A percentile compares a stretch with the other conserved stretches of the same genome.
These are phyloP conservation scores for Pheosia tremula DNA, from an alignment of 2,888 invertebrate genomes.

Conservation along the genomic window DNA sequence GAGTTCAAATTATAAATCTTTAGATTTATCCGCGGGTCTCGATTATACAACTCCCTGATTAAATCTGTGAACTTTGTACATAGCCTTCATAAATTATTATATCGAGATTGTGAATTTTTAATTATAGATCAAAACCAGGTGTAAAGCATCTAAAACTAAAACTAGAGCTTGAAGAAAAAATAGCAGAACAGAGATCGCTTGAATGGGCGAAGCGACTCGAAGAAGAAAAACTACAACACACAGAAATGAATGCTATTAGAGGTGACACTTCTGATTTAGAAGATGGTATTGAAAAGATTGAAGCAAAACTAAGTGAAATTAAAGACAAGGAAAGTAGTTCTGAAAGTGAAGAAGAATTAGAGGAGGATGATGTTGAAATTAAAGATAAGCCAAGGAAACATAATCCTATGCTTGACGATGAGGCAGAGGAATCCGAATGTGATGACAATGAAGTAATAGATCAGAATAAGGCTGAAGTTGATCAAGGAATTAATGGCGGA, in stretches of 20 bases:
- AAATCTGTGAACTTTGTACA: not conserved
- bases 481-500: constrained; percentile 41
- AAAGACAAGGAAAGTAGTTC: constrained; percentile 57
- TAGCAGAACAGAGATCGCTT: constrained; percentile 87
- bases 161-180: constrained; percentile 88
- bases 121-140: constrained; percentile 86
- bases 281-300: constrained; percentile 74
- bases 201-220: constrained; percentile 88
- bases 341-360: constrained; percentile 79
- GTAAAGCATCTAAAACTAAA: constrained; percentile 88
- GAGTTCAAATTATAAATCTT: too few species aligned
- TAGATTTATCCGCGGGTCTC: too few species aligned
- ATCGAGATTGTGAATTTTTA: constrained; percentile 12
- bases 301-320: constrained; percentile 63
- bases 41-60: too few species aligned
- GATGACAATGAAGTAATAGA: constrained; percentile 54
- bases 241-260: constrained; percentile 61
- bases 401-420: constrained; percentile 74
- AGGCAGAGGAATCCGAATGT: constrained; percentile 79
- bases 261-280: constrained; percentile 65
- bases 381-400: constrained; percentile 68
- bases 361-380: constrained; percentile 62
- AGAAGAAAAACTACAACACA: constrained; percentile 70
- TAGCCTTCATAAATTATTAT: not conserved
- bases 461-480: constrained; percentile 22